Evolutionary conservation across 2,888 invertebrate species (phyloP), one percentile per base, ranked within the genome.

Genomic region (Scaptomyza caliginosa): DNA sequence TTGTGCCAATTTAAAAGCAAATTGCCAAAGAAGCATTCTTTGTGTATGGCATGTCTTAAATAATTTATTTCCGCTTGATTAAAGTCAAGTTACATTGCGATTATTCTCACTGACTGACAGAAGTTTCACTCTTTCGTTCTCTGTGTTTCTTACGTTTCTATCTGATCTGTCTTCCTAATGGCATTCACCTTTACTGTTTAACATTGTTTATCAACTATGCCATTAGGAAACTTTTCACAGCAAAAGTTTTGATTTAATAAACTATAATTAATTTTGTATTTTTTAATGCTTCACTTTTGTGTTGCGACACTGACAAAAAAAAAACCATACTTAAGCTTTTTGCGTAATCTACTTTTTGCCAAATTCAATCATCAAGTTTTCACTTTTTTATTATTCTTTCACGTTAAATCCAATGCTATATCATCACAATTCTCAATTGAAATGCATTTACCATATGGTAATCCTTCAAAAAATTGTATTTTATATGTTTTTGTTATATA

Each of bases 31-130:
- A 5, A n/a, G 23, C 10, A n/a, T 13, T 7, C 13, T 7, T 16
- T 13, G 38, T 21, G 11, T 19, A 45, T 30, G 32, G 21, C 43
- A 58, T 50, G 36, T 50, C 43, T 51, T 67, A 63, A 72, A 72
- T 72, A 52, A 63, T 64, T 59, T 52, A 67, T 67, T 71, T 63
- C 63, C 48, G 73, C 63, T 64, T 72, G 72, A 72, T 72, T 67
- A 56, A 63, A 55, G 57, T 34, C 50, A 54, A 64, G 38, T 58
- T 30, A n/a, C 17, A n/a, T 28, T 16, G 17, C n/a, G 5, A 28
- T 45, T 28, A n/a, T 19, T 2, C 26, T 26, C 8, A 26, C 23
- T 23, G 40, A 3, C 23, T 10, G 6, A 11, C 8, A 11, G 16
- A n/a, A 10, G 11, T 1, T 7, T 5, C 8, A 16, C 1, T 10